Base-by-base conservation (phyloP, 2,888 invertebrate genomes). In the Nomada fabriciana region DNA sequence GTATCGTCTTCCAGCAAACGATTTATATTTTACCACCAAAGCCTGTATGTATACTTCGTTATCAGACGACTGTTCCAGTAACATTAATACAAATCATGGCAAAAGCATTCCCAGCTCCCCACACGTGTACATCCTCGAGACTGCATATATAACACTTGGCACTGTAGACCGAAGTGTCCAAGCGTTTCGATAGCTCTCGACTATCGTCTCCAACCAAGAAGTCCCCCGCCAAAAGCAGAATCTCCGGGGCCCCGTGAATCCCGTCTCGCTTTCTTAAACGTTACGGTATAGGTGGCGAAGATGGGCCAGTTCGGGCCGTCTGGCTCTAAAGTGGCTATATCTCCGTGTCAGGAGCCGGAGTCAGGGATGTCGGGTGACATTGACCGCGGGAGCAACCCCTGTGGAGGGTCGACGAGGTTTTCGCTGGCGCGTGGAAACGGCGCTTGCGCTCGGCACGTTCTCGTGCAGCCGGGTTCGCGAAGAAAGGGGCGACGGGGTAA, bases 281-380 rank as follows among this genome's bases (percentile, higher is more conserved):
- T 13, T 13, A 53, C n/a, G 78, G 52, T 36, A 52, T 70, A 42
- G 69, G 15, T 43, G 57, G 23, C 25, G 70, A 79, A 85, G 85
- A 83, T 68, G 85, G 81, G 77, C 78, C 86, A 80, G 67, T 80
- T 68, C 67, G 72, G 78, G 11, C 76, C 80, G 82, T 80, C 70
- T 72, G 63, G 52, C 72, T 82, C 59, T 76, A 87, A 85, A 87
- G 87, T 87, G 84, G 88, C 82, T 80, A 43, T 87, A 88, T 87
- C 87, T 83, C 53, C 68, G 82, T 86, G 84, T 87, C 82, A 84
- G 86, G 80, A 86, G 76, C 82, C 81, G 78, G 83, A 88, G 86
- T 86, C 87, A 85, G 89, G 89, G 89, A 89, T 86, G 89, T 84
- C 88, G 92, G 88, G 89, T 90, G 92, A 91, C 91, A 91, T 91